Conservation (phyloP, 2,113 vertebrate species). For the Sylvilagus bachmani region DNA sequence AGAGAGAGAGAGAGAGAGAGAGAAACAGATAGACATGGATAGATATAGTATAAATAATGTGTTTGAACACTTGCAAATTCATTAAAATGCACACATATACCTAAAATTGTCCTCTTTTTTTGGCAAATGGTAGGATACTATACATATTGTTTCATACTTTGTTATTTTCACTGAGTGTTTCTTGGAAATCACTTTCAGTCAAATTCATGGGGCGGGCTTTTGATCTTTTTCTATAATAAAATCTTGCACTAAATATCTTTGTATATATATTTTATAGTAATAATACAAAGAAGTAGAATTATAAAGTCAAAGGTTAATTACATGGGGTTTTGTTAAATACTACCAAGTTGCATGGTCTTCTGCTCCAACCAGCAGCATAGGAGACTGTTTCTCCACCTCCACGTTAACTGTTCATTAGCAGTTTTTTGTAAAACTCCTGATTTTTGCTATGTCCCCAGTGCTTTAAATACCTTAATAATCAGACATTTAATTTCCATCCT, state of each 20-base stretch:
- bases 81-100: neutral
- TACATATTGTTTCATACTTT: neutral
- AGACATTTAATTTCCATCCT: slow-evolving; percentile 25
- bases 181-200: neutral
- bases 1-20: no score
- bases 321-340: neutral
- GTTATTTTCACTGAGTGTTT: neutral
- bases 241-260: neutral
- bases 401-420: slow-evolving; percentile 26
- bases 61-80: neutral
- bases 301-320: neutral
- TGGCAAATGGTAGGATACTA: neutral
- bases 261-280: neutral
- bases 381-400: neutral
- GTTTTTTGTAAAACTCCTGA: neutral
- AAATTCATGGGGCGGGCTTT: neutral
- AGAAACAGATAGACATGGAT: neutral
- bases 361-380: neutral
- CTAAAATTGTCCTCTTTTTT: neutral
- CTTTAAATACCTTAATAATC: slow-evolving; percentile 35
- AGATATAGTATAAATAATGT: neutral
- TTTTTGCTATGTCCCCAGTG: neutral
- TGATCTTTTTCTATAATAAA: slow-evolving; percentile 13
- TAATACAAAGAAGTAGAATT: slow-evolving; percentile 20
- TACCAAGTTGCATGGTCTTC: neutral